A percentile compares a stretch with the other conserved stretches of the same genome.
Conservation (phyloP, 1,140 invertebrate species). For the Protaetia brevitarsis region DNA sequence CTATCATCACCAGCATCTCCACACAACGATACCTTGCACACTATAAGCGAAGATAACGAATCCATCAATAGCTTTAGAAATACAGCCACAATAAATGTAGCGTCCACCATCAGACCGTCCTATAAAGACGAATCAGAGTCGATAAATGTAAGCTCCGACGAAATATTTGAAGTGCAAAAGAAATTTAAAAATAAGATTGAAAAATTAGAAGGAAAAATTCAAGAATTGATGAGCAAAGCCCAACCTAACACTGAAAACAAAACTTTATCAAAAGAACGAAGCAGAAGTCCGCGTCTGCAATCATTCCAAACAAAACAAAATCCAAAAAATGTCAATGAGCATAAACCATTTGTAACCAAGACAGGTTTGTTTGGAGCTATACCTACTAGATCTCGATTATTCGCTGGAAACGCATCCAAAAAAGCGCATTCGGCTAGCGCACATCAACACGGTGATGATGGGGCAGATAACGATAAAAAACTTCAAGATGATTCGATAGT, state of each 20-base stretch:
- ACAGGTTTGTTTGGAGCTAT: neutral
- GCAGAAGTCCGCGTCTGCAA: neutral
- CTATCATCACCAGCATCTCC: neutral
- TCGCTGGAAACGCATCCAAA: neutral
- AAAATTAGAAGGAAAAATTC: neutral
- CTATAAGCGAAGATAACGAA: neutral
- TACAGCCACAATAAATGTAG: neutral
- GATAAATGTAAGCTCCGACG: neutral
- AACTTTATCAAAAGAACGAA: neutral
- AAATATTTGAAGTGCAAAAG: neutral
- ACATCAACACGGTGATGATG: neutral
- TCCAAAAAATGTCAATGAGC: neutral
- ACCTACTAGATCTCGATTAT: neutral
- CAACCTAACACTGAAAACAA: neutral
- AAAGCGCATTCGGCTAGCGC: neutral
- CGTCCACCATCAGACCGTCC: no score
- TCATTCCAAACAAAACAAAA: neutral
- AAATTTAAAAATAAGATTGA: neutral
- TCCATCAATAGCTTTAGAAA: neutral
- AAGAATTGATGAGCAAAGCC: neutral
- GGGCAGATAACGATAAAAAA: neutral
- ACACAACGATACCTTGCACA: neutral
- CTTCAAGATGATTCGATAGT: neutral
- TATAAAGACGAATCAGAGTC: neutral
- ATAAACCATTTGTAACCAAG: neutral